Conservation (phyloP, 2,797 vertebrate species). For the Phyllotis vaccarum region DNA sequence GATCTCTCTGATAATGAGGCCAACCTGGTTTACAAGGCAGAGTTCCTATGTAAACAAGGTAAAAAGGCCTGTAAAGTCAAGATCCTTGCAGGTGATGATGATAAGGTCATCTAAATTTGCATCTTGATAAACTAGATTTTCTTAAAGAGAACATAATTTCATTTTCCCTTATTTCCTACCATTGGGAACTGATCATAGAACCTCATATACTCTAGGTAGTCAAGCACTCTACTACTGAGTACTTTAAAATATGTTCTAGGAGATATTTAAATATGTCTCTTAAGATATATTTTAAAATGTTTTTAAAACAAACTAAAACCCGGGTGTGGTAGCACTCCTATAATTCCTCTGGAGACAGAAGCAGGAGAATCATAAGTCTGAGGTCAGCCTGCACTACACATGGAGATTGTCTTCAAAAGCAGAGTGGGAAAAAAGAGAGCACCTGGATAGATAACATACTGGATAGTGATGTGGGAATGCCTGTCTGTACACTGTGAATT, state of each 20-base stretch:
- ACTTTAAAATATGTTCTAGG: too few species aligned
- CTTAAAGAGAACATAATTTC: background rate
- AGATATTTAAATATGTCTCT: too few species aligned
- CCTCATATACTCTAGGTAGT: background rate
- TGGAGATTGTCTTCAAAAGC: background rate
- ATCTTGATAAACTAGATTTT: constrained; percentile 44
- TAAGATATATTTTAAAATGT: background rate
- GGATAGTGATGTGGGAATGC: background rate
- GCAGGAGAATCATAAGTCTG: too few species aligned
- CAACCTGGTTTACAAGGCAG: background rate
- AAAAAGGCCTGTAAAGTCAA: constrained; percentile 20
- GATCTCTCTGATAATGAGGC: background rate
- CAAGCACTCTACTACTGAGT: background rate
- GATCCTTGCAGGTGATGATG: background rate
- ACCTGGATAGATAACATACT: background rate
- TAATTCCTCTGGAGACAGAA: background rate
- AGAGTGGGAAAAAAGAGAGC: background rate
- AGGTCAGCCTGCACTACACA: background rate
- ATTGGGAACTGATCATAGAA: background rate
- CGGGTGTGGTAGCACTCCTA: too few species aligned
- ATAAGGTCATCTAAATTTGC: constrained; percentile 48
- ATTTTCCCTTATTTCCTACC: background rate
- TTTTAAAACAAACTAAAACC: constrained; percentile 33
- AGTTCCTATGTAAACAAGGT: background rate
- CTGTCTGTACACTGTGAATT: too few species aligned